These are phyloP conservation scores for Heterotis niloticus DNA, from an alignment of 2,113 vertebrate genomes.

Conservation along the genomic window DNA sequence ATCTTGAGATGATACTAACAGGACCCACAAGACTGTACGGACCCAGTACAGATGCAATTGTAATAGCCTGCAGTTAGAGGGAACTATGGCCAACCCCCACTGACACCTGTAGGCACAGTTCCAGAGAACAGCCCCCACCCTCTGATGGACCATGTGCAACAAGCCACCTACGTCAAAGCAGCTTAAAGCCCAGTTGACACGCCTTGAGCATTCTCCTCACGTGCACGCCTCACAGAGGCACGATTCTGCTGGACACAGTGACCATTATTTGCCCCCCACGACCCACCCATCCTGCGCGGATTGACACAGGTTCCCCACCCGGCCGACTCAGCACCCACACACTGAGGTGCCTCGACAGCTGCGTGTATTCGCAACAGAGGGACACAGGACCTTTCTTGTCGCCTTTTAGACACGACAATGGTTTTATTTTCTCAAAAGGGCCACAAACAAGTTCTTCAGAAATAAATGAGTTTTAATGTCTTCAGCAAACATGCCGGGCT, in stretches of 20 bases:
- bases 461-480: conserved; percentile 4
- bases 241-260: conserved; percentile 1
- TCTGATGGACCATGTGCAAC: background rate
- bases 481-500: background rate
- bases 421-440: background rate
- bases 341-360: background rate
- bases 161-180: background rate
- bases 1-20: no score
- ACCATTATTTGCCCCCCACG: conserved; percentile 1
- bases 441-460: background rate
- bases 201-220: background rate
- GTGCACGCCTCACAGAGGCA: background rate
- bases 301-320: background rate
- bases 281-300: background rate
- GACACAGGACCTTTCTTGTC: background rate
- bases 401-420: background rate
- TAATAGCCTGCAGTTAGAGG: no score
- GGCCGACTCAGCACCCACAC: background rate
- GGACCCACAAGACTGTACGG: no score
- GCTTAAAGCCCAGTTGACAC: background rate
- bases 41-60: no score
- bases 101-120: no score
- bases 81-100: no score
- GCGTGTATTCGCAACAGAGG: background rate
- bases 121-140: no score